Evolutionary conservation across 2,797 vertebrate genomes (phyloP).

Genomic region (Poeciliopsis gracilis): DNA sequence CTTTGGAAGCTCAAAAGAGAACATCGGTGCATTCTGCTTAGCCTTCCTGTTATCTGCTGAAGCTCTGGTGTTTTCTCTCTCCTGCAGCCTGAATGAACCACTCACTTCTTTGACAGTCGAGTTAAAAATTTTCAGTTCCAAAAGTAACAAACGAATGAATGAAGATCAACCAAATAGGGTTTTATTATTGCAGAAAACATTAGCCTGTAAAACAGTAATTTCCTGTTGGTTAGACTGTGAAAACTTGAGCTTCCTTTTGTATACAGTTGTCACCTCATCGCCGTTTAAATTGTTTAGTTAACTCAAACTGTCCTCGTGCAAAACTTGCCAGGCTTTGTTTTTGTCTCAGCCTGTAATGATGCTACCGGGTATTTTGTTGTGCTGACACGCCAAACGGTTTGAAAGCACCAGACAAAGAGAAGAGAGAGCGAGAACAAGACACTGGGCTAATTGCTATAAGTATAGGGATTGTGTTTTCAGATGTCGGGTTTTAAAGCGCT

Average conservation of each 20-base stretch:
- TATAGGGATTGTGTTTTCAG: conserved; percentile 42
- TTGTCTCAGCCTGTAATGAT: conserved; percentile 32
- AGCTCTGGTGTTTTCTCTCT: neutral
- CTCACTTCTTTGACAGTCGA: neutral
- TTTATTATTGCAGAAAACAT: neutral
- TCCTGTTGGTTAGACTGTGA: neutral
- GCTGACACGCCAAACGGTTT: conserved; percentile 10
- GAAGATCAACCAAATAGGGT: neutral
- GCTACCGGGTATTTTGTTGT: conserved; percentile 39
- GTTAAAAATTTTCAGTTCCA: neutral
- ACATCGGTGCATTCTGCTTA: neutral
- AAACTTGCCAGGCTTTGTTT: conserved; percentile 23
- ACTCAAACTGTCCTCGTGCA: conserved; percentile 28
- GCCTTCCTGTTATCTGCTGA: neutral
- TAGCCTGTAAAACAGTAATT: neutral
- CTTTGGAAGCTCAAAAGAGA: neutral
- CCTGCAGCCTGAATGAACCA: neutral
- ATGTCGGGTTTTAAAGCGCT: conserved; percentile 50
- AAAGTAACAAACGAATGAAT: neutral
- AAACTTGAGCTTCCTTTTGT: conserved; percentile 12
- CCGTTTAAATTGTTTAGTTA: conserved; percentile 14
- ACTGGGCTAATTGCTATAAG: conserved; percentile 53
- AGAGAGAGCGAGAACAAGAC: conserved; percentile 30
- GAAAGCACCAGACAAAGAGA: conserved; percentile 35
- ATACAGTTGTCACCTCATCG: neutral